These are phyloP conservation scores for Rotaria sp. DNA, from an alignment of 2,888 invertebrate species.

Conservation along the genomic window DNA sequence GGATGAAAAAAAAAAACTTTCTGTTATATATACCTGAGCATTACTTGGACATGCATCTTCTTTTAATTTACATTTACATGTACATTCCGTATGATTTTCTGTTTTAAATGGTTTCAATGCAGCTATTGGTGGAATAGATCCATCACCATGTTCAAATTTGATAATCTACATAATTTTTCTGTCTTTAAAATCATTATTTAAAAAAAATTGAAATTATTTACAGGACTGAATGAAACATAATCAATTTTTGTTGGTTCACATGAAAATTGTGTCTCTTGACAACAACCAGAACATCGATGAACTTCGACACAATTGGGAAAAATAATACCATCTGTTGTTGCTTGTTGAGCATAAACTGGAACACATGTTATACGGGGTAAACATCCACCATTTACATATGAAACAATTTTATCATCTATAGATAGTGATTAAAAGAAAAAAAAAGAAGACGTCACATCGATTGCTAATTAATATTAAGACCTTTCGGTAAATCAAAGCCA, in stretches of 20 bases:
- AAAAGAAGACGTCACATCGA: too few species aligned
- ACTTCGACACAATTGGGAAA: slow-evolving; percentile 23
- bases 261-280: slow-evolving; percentile 29
- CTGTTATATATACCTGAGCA: not conserved
- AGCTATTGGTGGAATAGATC: not conserved
- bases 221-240: not conserved
- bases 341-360: not conserved
- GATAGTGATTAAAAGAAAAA: not conserved
- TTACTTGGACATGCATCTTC: slow-evolving; percentile 1
- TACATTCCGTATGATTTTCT: slow-evolving; percentile 17
- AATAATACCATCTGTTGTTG: not conserved
- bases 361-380: slow-evolving; percentile 12
- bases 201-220: not conserved
- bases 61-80: not conserved
- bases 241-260: slow-evolving; percentile 28
- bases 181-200: too few species aligned
- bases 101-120: slow-evolving; percentile 7
- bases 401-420: not conserved
- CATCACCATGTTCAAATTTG: slow-evolving; percentile 2
- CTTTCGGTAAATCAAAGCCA: not conserved
- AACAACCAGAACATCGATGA: slow-evolving; percentile 8
- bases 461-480: not conserved
- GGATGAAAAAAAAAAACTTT: not conserved
- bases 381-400: not conserved
- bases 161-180: not conserved